A percentile compares a stretch with the other conserved stretches of the same genome.
Evolutionary conservation across 2,797 vertebrate species (phyloP).

Genomic region (Alauda arvensis): DNA sequence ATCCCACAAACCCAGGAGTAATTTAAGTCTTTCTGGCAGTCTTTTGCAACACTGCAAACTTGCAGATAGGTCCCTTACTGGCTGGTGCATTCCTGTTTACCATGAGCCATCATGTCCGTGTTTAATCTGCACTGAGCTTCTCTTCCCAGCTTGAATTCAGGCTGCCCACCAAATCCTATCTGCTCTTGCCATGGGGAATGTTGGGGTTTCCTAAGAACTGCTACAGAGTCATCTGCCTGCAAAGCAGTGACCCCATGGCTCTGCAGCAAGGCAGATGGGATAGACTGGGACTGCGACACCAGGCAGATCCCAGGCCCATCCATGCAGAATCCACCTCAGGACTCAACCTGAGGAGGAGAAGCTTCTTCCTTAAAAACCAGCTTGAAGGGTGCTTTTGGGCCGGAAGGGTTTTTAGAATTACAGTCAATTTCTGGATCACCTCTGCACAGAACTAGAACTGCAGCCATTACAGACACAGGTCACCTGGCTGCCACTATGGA

Average conservation of each 20-base stretch:
- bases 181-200: neutral
- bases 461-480: neutral
- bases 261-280: neutral
- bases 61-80: neutral
- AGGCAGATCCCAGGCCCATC: neutral
- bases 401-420: neutral
- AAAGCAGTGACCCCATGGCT: neutral
- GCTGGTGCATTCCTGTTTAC: neutral
- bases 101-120: rapidly evolving
- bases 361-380: neutral
- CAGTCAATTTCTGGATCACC: neutral
- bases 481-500: neutral
- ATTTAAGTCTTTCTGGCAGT: neutral
- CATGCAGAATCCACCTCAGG: neutral
- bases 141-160: neutral
- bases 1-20: neutral
- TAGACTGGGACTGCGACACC: rapidly evolving
- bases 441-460: neutral
- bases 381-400: neutral
- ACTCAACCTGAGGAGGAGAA: neutral
- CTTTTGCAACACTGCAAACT: neutral
- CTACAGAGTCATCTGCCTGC: neutral
- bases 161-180: neutral
- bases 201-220: neutral
- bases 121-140: neutral